Evolutionary conservation across 1,140 invertebrate species (phyloP).

Genomic region (Lepidostoma basale): DNA sequence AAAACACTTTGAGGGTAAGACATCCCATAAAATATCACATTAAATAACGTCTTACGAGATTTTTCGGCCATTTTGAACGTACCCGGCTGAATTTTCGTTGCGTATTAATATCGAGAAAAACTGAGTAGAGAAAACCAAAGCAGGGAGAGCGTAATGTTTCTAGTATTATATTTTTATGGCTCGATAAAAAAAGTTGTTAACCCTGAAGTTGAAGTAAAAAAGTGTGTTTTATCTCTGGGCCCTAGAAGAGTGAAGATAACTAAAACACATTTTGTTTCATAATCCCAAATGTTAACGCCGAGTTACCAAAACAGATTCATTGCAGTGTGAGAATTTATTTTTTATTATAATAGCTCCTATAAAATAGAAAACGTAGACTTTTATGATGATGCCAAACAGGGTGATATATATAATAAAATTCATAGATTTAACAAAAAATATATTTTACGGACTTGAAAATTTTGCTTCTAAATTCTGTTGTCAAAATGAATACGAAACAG

Average conservation of each 20-base stretch:
- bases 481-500: neutral
- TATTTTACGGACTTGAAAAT: neutral
- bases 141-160: slow-evolving; percentile 43
- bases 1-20: too few species aligned
- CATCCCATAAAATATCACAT: too few species aligned
- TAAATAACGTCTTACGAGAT: too few species aligned
- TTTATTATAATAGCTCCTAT: neutral
- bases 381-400: neutral
- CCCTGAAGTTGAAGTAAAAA: slow-evolving; percentile 40
- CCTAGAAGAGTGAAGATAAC: slow-evolving; percentile 37
- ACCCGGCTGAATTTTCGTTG: too few species aligned
- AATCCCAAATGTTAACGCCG: slow-evolving; percentile 29
- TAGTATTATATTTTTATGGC: slow-evolving; percentile 45
- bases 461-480: neutral
- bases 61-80: too few species aligned
- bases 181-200: slow-evolving; percentile 45
- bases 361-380: neutral
- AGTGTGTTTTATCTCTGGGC: slow-evolving; percentile 42
- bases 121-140: slow-evolving; percentile 24
- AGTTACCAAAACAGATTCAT: slow-evolving; percentile 6
- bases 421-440: neutral
- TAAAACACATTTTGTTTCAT: slow-evolving; percentile 41
- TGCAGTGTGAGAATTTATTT: neutral
- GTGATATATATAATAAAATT: neutral
- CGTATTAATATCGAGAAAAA: too few species aligned